These are phyloP conservation scores for Saccopteryx leptura DNA, from an alignment of 2,113 vertebrate species.

Conservation along the genomic window DNA sequence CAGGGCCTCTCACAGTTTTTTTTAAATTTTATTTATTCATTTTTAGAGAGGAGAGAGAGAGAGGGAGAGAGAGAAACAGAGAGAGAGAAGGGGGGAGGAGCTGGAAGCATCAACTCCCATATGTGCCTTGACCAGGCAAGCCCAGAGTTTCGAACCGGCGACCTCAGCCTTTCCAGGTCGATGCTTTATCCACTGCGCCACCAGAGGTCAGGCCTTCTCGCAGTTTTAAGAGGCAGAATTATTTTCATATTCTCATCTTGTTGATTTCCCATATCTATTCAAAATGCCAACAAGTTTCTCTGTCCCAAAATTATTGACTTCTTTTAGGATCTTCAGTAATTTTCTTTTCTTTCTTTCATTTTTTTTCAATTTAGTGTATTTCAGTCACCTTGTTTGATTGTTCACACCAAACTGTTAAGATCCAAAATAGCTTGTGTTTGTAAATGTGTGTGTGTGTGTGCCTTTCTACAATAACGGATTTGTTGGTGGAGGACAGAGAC, in stretches of 20 bases:
- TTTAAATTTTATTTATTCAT: too few relatives aligned
- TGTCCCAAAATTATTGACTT: constrained; percentile 56
- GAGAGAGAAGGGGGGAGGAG: too few relatives aligned
- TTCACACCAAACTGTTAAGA: constrained; percentile 1
- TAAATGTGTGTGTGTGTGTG: constrained; percentile 28
- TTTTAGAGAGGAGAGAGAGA: too few relatives aligned
- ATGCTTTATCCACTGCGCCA: too few relatives aligned
- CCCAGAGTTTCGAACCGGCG: too few relatives aligned
- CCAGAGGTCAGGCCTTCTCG: neutral
- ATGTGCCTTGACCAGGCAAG: too few relatives aligned
- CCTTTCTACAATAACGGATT: constrained; percentile 65
- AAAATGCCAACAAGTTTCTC: constrained; percentile 71
- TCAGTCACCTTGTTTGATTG: constrained; percentile 73
- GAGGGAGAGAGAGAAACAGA: too few relatives aligned
- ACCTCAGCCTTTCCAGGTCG: too few relatives aligned
- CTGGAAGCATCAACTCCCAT: too few relatives aligned
- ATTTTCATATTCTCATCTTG: constrained; percentile 69
- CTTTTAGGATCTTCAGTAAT: constrained; percentile 59
- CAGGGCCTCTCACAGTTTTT: too few relatives aligned
- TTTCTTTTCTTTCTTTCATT: constrained; percentile 65
- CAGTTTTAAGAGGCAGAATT: constrained; percentile 62
- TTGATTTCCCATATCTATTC: constrained; percentile 81
- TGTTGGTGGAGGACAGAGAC: neutral
- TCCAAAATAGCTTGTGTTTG: constrained; percentile 46
- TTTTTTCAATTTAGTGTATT: constrained; percentile 68